Evolutionary conservation across 2,113 vertebrate species (phyloP).

Genomic region (Phocoena sinus): DNA sequence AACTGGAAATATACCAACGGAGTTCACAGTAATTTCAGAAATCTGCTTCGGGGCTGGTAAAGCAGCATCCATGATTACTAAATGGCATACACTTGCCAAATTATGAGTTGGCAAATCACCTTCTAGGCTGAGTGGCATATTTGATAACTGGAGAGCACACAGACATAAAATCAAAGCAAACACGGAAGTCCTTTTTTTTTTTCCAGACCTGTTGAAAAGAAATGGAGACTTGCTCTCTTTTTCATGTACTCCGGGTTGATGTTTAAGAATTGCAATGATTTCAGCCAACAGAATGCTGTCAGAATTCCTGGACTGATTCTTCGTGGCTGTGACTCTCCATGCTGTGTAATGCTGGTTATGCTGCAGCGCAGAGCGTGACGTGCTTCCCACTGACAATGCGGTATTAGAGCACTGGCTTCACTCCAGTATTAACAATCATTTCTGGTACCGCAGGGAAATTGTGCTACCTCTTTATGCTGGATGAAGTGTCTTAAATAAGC

Average conservation of each 20-base stretch:
- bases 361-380: not conserved
- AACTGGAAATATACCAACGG: not conserved
- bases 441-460: not conserved
- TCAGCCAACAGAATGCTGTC: constrained; percentile 14
- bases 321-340: not conserved
- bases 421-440: not conserved
- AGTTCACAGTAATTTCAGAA: not conserved
- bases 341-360: not conserved
- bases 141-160: not conserved
- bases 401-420: not conserved
- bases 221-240: not conserved
- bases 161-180: not conserved
- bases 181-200: not conserved
- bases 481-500: constrained; percentile 43
- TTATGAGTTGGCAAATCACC: not conserved
- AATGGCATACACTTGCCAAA: not conserved
- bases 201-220: not conserved
- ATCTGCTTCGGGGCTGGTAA: not conserved
- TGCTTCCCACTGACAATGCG: not conserved
- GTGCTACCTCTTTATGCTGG: not conserved
- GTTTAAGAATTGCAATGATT: not conserved
- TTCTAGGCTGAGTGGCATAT: not conserved
- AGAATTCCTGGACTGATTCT: constrained; percentile 19
- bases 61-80: not conserved
- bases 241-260: not conserved